Percentiles rank a stretch among this genome's conserved stretches.
phyloP scores from a whole-genome alignment of 2,113 vertebrate species.

The Hiodon tergisus region DNA sequence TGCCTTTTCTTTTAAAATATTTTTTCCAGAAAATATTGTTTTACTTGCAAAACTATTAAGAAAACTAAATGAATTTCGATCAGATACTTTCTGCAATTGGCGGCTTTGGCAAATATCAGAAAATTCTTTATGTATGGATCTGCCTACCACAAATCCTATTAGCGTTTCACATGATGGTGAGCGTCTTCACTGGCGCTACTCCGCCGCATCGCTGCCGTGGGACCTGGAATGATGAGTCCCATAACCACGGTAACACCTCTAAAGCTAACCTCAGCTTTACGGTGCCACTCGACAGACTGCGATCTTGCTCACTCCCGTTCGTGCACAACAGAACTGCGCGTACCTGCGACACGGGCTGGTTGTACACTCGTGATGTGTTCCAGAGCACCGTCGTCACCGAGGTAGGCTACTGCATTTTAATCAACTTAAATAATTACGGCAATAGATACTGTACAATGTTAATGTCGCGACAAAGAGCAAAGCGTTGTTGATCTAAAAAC shows the following conservation, averaged over 20 bases:
- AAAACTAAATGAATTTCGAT: constrained; percentile 58
- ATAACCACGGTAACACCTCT: constrained; percentile 24
- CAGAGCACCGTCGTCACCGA: constrained; percentile 58
- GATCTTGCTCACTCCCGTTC: constrained; percentile 29
- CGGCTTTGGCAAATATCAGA: constrained; percentile 64
- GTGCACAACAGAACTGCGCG: constrained; percentile 40
- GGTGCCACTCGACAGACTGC: neutral
- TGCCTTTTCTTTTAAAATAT: neutral
- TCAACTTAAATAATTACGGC: neutral
- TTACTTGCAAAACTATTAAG: neutral
- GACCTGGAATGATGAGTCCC: constrained; percentile 15
- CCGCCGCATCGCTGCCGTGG: constrained; percentile 49
- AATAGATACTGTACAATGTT: no score
- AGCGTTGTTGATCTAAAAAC: no score
- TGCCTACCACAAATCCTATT: constrained; percentile 61
- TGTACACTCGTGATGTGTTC: constrained; percentile 54
- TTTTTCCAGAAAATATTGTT: neutral
- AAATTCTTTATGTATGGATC: constrained; percentile 61
- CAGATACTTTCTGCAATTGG: constrained; percentile 53
- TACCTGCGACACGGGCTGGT: constrained; percentile 52
- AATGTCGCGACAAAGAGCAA: no score
- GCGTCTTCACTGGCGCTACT: constrained; percentile 61
- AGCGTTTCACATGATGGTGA: constrained; percentile 64
- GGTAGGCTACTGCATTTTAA: constrained; percentile 36
- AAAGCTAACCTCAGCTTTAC: constrained; percentile 9